Conservation (phyloP, 2,113 vertebrate genomes). For the Telmatochromis sp. region DNA sequence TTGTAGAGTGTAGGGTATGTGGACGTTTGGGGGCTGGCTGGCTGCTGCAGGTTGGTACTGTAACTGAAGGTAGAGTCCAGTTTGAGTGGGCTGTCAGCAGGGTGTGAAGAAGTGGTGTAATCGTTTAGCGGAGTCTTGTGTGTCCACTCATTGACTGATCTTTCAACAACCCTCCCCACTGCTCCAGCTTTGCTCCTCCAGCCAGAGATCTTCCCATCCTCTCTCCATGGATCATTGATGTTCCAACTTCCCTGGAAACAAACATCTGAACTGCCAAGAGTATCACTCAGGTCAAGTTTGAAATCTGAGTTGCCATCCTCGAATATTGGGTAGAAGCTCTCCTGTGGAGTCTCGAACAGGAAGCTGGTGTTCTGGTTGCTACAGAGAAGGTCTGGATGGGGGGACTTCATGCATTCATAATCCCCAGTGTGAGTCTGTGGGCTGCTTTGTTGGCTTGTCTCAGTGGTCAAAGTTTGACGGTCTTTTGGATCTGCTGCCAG, state of each 20-base stretch:
- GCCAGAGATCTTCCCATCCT: neutral
- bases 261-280: neutral
- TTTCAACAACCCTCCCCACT: slow-evolving; percentile 6
- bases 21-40: neutral
- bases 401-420: neutral
- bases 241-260: neutral
- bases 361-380: neutral
- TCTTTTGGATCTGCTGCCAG: slow-evolving; percentile 15
- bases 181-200: neutral
- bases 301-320: neutral
- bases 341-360: neutral
- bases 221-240: neutral
- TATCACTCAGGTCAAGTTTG: neutral
- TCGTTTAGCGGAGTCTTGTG: neutral
- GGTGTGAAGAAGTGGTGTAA: neutral
- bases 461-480: neutral
- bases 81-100: neutral
- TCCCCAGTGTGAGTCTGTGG: neutral
- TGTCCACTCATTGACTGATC: neutral
- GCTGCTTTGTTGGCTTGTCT: neutral
- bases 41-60: neutral
- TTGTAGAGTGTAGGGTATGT: neutral
- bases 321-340: neutral
- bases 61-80: neutral
- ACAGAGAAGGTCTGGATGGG: neutral